phyloP scores from a whole-genome alignment of 2,113 vertebrate genomes.

The Urocitellus parryii region DNA sequence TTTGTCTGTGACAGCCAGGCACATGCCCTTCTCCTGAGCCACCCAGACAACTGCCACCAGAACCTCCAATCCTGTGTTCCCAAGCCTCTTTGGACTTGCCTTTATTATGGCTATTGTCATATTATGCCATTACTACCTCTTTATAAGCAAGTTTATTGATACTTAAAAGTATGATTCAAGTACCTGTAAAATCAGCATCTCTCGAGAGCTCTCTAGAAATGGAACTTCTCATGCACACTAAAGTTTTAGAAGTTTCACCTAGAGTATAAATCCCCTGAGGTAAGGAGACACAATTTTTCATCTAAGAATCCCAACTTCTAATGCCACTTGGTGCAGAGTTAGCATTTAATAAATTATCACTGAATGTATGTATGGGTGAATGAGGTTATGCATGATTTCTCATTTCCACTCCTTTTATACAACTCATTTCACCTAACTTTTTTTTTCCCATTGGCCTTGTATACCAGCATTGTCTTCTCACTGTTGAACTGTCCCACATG shows the following conservation, averaged over 20 bases:
- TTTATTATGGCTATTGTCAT: not conserved
- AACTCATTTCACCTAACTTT: not conserved
- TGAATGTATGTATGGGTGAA: not conserved
- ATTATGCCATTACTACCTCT: not conserved
- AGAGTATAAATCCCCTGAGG: not conserved
- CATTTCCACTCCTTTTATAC: not conserved
- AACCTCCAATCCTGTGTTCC: not conserved
- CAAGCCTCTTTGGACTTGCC: not conserved
- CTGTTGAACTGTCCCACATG: not conserved
- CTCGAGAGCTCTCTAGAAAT: not conserved
- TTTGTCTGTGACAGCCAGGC: too few species aligned
- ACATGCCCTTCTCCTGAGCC: accelerated
- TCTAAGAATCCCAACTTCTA: not conserved
- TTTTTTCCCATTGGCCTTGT: not conserved
- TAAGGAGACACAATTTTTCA: not conserved
- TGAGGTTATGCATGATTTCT: not conserved
- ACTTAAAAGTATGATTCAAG: not conserved
- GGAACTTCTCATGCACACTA: not conserved
- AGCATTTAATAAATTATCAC: not conserved
- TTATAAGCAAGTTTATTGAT: not conserved
- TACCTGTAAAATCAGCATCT: not conserved
- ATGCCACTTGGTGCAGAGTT: slow-evolving; percentile 4
- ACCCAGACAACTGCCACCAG: not conserved
- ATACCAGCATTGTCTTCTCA: not conserved
- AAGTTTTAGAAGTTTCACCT: not conserved